Evolutionary conservation across 1,140 invertebrate species (phyloP), one percentile per base, ranked within the genome.

Genomic region (Calliphora vicina): DNA sequence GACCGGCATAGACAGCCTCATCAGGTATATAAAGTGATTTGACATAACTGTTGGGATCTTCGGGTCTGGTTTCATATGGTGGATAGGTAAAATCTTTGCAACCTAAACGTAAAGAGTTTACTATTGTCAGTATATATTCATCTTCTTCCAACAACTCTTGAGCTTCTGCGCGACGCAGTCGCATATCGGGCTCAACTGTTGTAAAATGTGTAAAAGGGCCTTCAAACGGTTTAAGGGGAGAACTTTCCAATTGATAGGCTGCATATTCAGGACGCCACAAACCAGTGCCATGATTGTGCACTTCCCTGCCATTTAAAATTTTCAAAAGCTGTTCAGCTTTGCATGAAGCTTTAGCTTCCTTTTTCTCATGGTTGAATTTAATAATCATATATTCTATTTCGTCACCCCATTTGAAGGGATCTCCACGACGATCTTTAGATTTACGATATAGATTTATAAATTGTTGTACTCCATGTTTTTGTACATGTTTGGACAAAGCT

Each of bases 171-270:
- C 99, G 92, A 84, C 98, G 93, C 85, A 95, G 94, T 80, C 92
- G 95, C 99, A 99, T 99, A 91, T 99, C 99, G 1, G 96, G 95
- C 91, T 99, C 99, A 6, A 99, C 98, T 83, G 98, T 94, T 91
- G 99, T 99, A 89, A 99, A 99, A 92, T 99, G 97, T 9, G 97
- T 97, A 85, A 99, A 92, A 15, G 98, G 91, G 2, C 97, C 97
- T 29, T 97, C 97, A 87, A 97, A 97, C 0, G 99, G 99, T 87
- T 97, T 95, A 15, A 98, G 99, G n/a, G 99, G 99, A 1, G 98
- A 99, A n/a, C 99, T 98, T 92, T 99, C 99, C 73, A 99, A 93
- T 98, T 99, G 99, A 88, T 99, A 99, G 73, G 96, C 95, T 35
- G 97, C 98, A 93, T 99, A 99, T 92, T 99, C 99, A n/a, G 98